Percentiles rank a stretch among this genome's conserved stretches.
Conservation (phyloP, 2,888 invertebrate genomes). For the Xanthorhoe spadicearia region DNA sequence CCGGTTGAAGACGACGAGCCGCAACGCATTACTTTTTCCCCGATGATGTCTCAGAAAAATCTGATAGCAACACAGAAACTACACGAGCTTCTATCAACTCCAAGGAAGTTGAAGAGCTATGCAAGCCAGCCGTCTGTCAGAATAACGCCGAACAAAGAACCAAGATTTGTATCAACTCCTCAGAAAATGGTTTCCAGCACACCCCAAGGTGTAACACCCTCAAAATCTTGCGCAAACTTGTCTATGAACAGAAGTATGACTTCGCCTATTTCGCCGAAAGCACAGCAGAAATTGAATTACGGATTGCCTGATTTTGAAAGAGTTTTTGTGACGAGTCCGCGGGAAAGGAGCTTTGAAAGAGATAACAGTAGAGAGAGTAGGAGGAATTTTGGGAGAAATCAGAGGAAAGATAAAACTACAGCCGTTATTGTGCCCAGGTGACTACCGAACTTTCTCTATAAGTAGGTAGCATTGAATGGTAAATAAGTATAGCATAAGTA, state of each 20-base stretch:
- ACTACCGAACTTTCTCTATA: background rate
- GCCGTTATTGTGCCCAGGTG: constrained; percentile 82
- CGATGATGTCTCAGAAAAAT: constrained; percentile 84
- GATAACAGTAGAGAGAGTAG: constrained; percentile 68
- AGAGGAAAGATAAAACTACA: constrained; percentile 71
- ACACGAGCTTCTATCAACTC: constrained; percentile 90
- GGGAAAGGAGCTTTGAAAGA: constrained; percentile 70
- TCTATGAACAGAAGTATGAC: constrained; percentile 57
- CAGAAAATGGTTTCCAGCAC: constrained; percentile 72
- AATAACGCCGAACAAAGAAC: constrained; percentile 70
- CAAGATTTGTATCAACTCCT: constrained; percentile 59
- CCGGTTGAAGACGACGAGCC: constrained; percentile 84
- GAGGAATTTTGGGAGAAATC: constrained; percentile 59
- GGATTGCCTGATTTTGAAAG: constrained; percentile 67
- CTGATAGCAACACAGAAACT: constrained; percentile 90
- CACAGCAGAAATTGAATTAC: constrained; percentile 85
- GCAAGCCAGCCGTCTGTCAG: constrained; percentile 82
- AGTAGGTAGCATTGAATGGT: too few species aligned
- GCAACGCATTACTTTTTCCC: constrained; percentile 71
- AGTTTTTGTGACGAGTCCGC: constrained; percentile 75
- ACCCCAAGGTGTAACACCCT: constrained; percentile 74
- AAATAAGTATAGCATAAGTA: too few species aligned
- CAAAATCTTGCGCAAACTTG: constrained; percentile 79
- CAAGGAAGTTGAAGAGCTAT: constrained; percentile 85
- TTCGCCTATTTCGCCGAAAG: constrained; percentile 80